Percentiles rank a stretch among this genome's conserved stretches.
These are phyloP conservation scores for Maniola hyperantus DNA, from an alignment of 2,888 invertebrate species.

Conservation along the genomic window DNA sequence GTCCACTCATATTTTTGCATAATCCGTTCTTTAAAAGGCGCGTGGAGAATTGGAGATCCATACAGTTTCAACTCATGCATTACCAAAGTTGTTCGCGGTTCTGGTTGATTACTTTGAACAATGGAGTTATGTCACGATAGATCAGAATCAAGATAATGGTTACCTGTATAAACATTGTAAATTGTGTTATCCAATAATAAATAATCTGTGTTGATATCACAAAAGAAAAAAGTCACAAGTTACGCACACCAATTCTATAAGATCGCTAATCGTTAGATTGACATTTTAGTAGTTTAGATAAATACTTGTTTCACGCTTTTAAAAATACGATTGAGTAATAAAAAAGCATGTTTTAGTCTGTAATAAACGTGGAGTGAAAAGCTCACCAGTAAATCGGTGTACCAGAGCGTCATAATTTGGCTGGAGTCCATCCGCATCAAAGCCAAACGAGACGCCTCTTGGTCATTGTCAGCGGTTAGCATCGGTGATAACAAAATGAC, in stretches of 20 bases:
- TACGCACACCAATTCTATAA: conserved; percentile 9
- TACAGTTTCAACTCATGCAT: conserved; percentile 29
- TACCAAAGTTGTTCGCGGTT: conserved; percentile 29
- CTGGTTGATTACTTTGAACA: conserved; percentile 37
- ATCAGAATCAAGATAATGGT: conserved; percentile 28
- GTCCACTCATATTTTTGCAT: conserved; percentile 26
- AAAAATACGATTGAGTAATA: conserved; percentile 25
- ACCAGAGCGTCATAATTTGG: conserved; percentile 81
- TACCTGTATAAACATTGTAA: conserved; percentile 40
- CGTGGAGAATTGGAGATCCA: conserved; percentile 22
- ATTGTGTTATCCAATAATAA: conserved; percentile 36
- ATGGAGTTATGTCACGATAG: conserved; percentile 39
- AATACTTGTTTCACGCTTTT: conserved; percentile 22
- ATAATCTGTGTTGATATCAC: conserved; percentile 24
- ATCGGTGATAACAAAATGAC: conserved; percentile 59
- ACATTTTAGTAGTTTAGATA: not conserved
- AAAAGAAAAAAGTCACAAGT: conserved; percentile 11
- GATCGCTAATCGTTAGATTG: conserved; percentile 2
- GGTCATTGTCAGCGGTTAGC: conserved; percentile 70
- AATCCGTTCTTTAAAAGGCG: conserved; percentile 23
- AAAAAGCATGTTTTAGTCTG: conserved; percentile 33
- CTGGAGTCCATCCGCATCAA: conserved; percentile 73
- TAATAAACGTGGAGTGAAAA: conserved; percentile 40
- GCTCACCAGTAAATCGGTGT: conserved; percentile 79
- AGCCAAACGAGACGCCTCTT: conserved; percentile 59